phyloP scores from a whole-genome alignment of 2,888 invertebrate species.

The Germaria angustata region DNA sequence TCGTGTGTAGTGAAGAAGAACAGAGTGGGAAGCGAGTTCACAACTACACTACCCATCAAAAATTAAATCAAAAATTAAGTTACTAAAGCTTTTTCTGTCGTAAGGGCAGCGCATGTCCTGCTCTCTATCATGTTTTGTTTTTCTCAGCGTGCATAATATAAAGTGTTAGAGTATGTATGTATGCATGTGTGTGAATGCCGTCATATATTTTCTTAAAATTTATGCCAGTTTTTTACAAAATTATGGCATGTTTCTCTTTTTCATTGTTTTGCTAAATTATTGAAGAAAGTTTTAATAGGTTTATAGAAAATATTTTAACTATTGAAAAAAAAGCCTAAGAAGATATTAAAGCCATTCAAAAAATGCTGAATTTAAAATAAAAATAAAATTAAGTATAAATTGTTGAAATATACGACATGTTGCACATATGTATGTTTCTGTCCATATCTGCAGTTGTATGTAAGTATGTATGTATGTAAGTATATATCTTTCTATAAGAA shows the following conservation, averaged over 20 bases:
- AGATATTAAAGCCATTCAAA: conserved; percentile 36
- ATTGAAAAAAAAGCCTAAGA: conserved; percentile 3
- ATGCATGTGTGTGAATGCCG: too few relatives aligned
- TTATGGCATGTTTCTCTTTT: neutral
- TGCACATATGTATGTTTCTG: conserved; percentile 19
- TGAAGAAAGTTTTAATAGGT: neutral
- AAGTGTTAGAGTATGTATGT: too few relatives aligned
- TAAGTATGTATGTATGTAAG: neutral
- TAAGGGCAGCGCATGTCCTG: too few relatives aligned
- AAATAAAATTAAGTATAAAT: neutral
- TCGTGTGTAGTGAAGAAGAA: too few relatives aligned
- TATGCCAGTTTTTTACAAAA: neutral
- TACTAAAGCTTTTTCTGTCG: too few relatives aligned
- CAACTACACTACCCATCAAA: too few relatives aligned
- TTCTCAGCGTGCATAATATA: too few relatives aligned
- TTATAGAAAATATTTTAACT: neutral
- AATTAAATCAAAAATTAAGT: too few relatives aligned
- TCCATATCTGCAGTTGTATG: conserved; percentile 43
- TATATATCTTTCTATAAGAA: neutral
- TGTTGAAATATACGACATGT: neutral
- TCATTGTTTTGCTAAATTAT: neutral
- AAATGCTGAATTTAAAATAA: conserved; percentile 4
- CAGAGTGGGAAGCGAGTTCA: too few relatives aligned
- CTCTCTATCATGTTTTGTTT: too few relatives aligned
- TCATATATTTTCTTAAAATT: neutral